Conservation (phyloP, 2,797 vertebrate genomes). For the Cirrhinus mrigala region DNA sequence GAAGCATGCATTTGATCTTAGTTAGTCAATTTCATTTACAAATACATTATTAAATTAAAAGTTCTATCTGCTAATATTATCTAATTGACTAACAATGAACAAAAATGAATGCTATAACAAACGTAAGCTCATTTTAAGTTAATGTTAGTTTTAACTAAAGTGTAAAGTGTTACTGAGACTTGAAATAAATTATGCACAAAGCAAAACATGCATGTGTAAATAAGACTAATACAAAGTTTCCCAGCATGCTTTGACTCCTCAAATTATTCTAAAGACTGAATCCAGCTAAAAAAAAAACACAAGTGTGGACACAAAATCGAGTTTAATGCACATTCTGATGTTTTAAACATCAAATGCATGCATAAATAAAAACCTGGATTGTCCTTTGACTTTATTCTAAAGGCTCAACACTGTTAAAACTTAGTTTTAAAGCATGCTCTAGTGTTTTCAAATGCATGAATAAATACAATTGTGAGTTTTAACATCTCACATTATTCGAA, state of each 20-base stretch:
- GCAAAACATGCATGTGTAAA: too few relatives aligned
- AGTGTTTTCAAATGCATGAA: background rate
- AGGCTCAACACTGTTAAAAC: background rate
- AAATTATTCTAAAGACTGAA: too few relatives aligned
- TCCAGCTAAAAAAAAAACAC: too few relatives aligned
- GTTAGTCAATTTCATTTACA: background rate
- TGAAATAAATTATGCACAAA: background rate
- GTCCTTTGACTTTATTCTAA: background rate
- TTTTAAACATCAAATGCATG: too few relatives aligned
- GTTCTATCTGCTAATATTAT: background rate
- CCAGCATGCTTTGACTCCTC: too few relatives aligned
- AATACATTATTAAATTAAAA: background rate
- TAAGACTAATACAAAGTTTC: too few relatives aligned
- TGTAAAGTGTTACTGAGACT: background rate
- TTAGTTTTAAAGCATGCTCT: background rate
- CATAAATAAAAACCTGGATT: too few relatives aligned
- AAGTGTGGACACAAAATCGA: too few relatives aligned
- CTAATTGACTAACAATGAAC: background rate
- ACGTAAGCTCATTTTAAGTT: too few relatives aligned
- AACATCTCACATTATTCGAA: background rate
- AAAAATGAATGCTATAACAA: background rate
- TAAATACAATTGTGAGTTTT: background rate
- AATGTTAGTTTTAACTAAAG: background rate
- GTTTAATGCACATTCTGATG: background rate
- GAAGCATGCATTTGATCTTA: background rate